Conservation (phyloP, 1,140 invertebrate genomes). For the Heterodera schachtii region DNA sequence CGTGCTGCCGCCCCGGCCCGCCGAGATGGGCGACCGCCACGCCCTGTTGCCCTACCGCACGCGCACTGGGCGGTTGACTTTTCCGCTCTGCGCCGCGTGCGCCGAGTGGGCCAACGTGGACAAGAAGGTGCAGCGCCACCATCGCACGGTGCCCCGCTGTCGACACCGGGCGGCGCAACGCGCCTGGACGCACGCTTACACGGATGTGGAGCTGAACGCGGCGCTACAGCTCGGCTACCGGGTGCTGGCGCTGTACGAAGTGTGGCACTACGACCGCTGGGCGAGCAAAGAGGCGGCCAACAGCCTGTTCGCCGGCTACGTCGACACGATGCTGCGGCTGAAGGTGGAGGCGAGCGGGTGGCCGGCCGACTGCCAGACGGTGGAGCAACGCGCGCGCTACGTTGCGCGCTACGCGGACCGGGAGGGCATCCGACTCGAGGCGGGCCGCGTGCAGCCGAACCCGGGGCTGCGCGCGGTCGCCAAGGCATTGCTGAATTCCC, state of each 20-base stretch:
- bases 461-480: slow-evolving; percentile 19
- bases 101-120: neutral
- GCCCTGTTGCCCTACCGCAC: neutral
- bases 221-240: slow-evolving; percentile 10
- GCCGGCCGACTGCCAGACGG: slow-evolving; percentile 16
- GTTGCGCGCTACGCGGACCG: slow-evolving; percentile 15
- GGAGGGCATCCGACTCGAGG: slow-evolving; percentile 25
- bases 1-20: neutral
- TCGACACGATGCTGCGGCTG: slow-evolving; percentile 19
- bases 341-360: slow-evolving; percentile 33
- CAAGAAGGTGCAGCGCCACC: neutral
- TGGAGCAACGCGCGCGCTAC: neutral
- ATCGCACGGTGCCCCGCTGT: neutral
- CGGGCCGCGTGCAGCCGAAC: slow-evolving; percentile 12
- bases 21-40: neutral
- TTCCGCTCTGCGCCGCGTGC: slow-evolving; percentile 32
- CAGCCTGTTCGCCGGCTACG: slow-evolving; percentile 26
- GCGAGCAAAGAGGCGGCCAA: neutral
- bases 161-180: neutral
- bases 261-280: slow-evolving; percentile 20
- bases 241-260: slow-evolving; percentile 24
- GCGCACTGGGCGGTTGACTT: slow-evolving; percentile 9
- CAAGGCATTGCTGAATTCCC: slow-evolving; percentile 25
- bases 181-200: slow-evolving; percentile 30
- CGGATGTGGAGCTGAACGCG: slow-evolving; percentile 24